A percentile compares a stretch with the other conserved stretches of the same genome.
These are phyloP conservation scores for Danaus chrysippus DNA, from an alignment of 2,888 invertebrate genomes.

Conservation along the genomic window DNA sequence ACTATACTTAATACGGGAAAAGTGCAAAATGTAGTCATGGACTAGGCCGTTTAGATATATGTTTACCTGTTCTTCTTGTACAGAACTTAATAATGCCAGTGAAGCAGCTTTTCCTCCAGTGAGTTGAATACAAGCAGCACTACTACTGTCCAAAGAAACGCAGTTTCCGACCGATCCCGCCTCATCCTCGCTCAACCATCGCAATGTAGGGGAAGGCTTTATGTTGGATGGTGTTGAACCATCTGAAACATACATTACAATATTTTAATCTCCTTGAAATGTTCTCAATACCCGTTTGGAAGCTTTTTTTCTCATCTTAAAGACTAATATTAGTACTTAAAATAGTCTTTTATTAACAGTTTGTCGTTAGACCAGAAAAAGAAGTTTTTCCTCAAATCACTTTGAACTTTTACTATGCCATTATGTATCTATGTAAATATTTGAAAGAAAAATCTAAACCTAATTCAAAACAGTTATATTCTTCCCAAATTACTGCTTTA, in stretches of 20 bases:
- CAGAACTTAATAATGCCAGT: conserved; percentile 79
- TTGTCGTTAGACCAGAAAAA: no score
- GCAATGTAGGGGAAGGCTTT: conserved; percentile 43
- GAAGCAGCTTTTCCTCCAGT: conserved; percentile 91
- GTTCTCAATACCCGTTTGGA: no score
- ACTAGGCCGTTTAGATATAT: no score
- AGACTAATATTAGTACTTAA: no score
- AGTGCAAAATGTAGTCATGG: no score
- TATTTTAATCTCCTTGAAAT: neutral
- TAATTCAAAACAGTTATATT: neutral
- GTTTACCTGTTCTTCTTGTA: conserved; percentile 65
- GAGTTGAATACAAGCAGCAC: conserved; percentile 74
- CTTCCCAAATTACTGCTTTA: neutral
- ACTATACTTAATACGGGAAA: no score
- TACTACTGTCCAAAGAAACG: conserved; percentile 62
- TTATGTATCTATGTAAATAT: no score
- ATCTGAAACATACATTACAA: conserved; percentile 27
- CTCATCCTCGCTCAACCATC: conserved; percentile 45
- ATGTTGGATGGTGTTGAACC: conserved; percentile 33
- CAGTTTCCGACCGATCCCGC: conserved; percentile 54
- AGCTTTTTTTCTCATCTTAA: no score
- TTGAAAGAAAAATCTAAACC: neutral
- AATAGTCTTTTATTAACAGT: no score
- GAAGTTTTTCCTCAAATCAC: no score
- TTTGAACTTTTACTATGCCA: no score